Base-by-base conservation (phyloP, 2,888 invertebrate species). In the Drosophila aldrichi region DNA sequence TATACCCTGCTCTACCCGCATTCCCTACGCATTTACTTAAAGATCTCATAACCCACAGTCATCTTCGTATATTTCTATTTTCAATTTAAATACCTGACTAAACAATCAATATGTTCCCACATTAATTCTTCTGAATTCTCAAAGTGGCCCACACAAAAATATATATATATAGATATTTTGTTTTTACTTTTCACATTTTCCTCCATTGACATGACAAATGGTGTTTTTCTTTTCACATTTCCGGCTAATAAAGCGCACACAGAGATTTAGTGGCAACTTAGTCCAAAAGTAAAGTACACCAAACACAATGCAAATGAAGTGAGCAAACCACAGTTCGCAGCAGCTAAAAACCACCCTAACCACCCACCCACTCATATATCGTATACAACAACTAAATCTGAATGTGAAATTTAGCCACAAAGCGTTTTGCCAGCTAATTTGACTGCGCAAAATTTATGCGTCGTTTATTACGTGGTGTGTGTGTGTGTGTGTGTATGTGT, bases 381-480 rank as follows among this genome's bases (percentile, higher is more conserved):
- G n/a, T n/a, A n/a, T n/a, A n/a, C n/a, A n/a, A n/a, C 29, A 65
- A 44, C 44, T 65, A 65, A 65, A 74, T 67, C 64, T 60, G 57
- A 61, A 60, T 46, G 54, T 40, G 16, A 61, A 64, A 62, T 48
- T 46, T 36, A 34, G 32, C 59, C 74, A 57, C 75, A 66, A 51
- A 63, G 54, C 36, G 48, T 36, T 68, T 70, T 77, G 63, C 79
- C 69, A 77, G 88, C 85, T 85, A 82, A 83, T 83, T 88, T 83
- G 86, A 82, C 80, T 88, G 80, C 66, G 66, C 66, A 51, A 69
- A 83, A 88, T 85, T 83, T 83, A 83, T 83, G 82, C 79, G 88
- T 69, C 65, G 68, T 62, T 78, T 59, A 59, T 69, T 79, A 62
- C 56, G 32, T 56, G 38, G 32, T 56, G 38, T 36, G 18, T 36